Evolutionary conservation across 1,140 invertebrate species (phyloP).

Genomic region (Dreissena polymorpha): DNA sequence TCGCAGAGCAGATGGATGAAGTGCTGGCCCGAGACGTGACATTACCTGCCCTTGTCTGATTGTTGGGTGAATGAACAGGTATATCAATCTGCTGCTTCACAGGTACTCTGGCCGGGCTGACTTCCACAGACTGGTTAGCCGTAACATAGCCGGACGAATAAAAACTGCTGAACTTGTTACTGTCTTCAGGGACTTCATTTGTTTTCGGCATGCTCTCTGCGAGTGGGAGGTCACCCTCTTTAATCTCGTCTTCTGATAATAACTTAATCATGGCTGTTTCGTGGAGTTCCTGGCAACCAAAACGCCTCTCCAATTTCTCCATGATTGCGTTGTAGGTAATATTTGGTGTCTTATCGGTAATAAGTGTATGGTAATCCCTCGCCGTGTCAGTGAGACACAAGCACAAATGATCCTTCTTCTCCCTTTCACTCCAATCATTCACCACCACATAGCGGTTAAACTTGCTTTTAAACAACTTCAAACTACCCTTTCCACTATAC

Average conservation of each 20-base stretch:
- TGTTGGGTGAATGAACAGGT: slow-evolving; percentile 63
- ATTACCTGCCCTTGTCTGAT: slow-evolving; percentile 60
- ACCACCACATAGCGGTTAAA: too few relatives aligned
- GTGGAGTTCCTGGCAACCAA: too few relatives aligned
- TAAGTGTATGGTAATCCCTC: too few relatives aligned
- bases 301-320: too few relatives aligned
- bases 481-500: too few relatives aligned
- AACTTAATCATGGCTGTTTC: too few relatives aligned
- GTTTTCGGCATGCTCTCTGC: slow-evolving; percentile 71
- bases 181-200: not conserved
- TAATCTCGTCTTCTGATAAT: slow-evolving; percentile 25
- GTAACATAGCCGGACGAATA: slow-evolving; percentile 15
- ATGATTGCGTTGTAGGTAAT: too few relatives aligned
- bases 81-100: slow-evolving; percentile 71
- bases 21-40: slow-evolving; percentile 68
- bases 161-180: slow-evolving; percentile 11
- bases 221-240: slow-evolving; percentile 48
- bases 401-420: too few relatives aligned
- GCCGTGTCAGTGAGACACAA: too few relatives aligned
- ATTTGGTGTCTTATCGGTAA: too few relatives aligned
- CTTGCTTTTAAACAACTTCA: too few relatives aligned
- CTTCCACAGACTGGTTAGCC: slow-evolving; percentile 37
- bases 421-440: too few relatives aligned
- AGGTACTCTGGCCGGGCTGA: slow-evolving; percentile 23
- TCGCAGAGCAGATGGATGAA: slow-evolving; percentile 74